Conservation (phyloP, 2,113 vertebrate genomes). For the Muntiacus reevesi region DNA sequence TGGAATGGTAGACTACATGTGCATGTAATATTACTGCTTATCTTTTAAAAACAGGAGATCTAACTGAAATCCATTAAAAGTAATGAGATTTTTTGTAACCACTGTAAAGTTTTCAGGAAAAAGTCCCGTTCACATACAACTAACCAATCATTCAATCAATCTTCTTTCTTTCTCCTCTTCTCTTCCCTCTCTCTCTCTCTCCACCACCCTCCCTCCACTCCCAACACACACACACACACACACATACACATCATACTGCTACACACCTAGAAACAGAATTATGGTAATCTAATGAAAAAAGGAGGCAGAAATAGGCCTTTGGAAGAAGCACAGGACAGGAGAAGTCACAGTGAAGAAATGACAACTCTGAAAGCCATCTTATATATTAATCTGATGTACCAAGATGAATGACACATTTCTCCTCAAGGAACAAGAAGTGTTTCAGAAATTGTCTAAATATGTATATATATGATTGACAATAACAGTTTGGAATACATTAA, state of each 20-base stretch:
- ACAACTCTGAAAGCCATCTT: not conserved
- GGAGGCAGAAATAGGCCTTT: not conserved
- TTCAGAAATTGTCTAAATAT: slow-evolving; percentile 43
- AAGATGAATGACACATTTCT: slow-evolving; percentile 14
- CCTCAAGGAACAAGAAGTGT: slow-evolving; percentile 13
- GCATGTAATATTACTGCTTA: not conserved
- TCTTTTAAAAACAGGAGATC: not conserved
- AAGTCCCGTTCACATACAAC: not conserved
- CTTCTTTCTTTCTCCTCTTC: not conserved
- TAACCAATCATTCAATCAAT: not conserved
- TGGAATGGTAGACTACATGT: not conserved
- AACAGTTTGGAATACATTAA: slow-evolving; percentile 6
- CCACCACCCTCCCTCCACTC: too few relatives aligned
- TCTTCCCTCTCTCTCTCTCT: not conserved
- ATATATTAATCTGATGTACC: not conserved
- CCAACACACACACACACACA: not conserved
- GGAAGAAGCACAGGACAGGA: not conserved
- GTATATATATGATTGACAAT: not conserved
- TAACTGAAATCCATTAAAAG: not conserved
- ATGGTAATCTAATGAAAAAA: not conserved
- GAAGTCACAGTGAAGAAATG: not conserved
- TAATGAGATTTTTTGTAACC: not conserved
- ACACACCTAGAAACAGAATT: not conserved
- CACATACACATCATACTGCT: not conserved
- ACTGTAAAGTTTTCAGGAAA: not conserved